Conservation (phyloP, 2,888 invertebrate species). For the Eupsilia transversa region DNA sequence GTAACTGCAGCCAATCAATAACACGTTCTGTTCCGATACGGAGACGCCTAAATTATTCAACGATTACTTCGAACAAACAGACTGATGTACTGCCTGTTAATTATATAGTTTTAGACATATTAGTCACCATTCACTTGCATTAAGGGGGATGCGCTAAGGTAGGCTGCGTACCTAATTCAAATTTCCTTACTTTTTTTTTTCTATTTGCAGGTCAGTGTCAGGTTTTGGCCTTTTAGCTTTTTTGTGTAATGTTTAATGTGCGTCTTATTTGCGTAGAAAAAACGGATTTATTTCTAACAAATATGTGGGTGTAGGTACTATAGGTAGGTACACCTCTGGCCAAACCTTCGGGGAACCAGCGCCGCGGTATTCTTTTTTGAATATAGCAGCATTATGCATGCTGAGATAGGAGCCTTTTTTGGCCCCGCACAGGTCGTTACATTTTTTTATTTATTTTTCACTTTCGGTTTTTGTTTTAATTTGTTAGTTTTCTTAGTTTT, state of each 20-base stretch:
- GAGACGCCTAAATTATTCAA: constrained; percentile 20
- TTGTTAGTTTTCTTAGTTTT: no score
- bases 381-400: no score
- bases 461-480: no score
- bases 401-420: no score
- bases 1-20: constrained; percentile 31
- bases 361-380: no score
- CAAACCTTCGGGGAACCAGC: no score
- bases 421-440: no score
- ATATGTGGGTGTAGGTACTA: no score
- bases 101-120: neutral
- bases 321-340: no score
- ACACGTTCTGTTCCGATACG: neutral
- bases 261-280: neutral
- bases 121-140: neutral
- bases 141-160: neutral
- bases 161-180: neutral
- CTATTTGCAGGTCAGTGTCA: neutral
- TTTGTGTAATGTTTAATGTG: neutral
- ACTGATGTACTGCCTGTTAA: neutral
- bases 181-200: neutral
- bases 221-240: neutral
- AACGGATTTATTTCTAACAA: no score
- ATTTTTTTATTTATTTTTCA: no score
- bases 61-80: constrained; percentile 5